Base-by-base conservation (phyloP, 2,113 vertebrate species). In the Tenebrosternarchus preto region DNA sequence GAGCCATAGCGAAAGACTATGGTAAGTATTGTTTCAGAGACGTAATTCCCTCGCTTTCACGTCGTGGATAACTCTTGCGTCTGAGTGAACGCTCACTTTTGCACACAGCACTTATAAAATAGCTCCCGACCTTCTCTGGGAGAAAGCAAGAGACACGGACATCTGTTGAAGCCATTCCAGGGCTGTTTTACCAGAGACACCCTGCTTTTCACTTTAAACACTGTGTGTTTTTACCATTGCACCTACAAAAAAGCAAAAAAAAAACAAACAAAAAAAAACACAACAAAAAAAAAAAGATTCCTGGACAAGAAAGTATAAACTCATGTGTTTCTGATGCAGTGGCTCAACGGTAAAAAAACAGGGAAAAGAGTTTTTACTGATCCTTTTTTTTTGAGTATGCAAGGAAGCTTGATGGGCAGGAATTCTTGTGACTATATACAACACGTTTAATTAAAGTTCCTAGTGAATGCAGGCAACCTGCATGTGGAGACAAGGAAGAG, bases 401-500 rank as follows among this genome's bases (percentile, higher is more conserved):
- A 50, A 50, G 33, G 5, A 74, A 29, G 12, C 69, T 9, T 2
- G 77, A 66, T 69, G 80, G 69, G 70, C 82, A 84, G 82, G 85
- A 84, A 87, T 87, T 84, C 43, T 80, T 7, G 66, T 85, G 81
- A 88, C 86, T 88, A 33, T 84, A 66, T 80, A 68, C 76, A 79
- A 76, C 55, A 63, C 80, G 73, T 89, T 91, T 89, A 88, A 91
- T 92, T 91, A 89, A 92, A 90, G 82, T 88, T 86, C 67, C 73
- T 73, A 73, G 83, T 82, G 85, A 88, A 80, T 85, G 66, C 83
- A 83, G 84, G 43, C 72, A 61, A 83, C 61, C 86, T 89, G 85
- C 92, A 60, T 89, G 92, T 92, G 88, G 86, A 91, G 88, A 88
- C 92, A 91, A 82, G 87, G 77, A 73, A 87, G 83, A 87, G 89